Base-by-base conservation (phyloP, 2,797 vertebrate species). In the Morus bassanus region DNA sequence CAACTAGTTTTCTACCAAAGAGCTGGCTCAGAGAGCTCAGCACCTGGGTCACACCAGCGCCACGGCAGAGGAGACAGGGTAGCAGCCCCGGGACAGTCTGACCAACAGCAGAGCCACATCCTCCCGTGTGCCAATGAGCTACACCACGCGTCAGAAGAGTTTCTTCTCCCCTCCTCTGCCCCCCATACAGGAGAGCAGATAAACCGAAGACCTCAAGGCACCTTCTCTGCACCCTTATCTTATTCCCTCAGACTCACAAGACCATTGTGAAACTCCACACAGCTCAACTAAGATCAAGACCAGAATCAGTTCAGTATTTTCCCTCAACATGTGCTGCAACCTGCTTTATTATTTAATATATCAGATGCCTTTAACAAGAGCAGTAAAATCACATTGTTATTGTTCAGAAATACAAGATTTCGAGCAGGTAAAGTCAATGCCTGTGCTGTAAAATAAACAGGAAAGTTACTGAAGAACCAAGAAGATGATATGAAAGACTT, bases 61-160 rank as follows among this genome's bases (percentile, higher is more conserved):
- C 81, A 83, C 37, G 31, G 18, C 69, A 91, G 10, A 87, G 50
- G 23, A 59, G 30, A 51, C 8, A n/a, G 11, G 17, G 53, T 3
- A 60, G 61, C 37, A 84, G 53, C n/a, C 25, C 28, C 11, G 11
- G n/a, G 37, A 61, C 53, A 70, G 33, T 5, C 25, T 13, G 15
- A 39, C 39, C 59, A 70, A 27, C 33, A 82, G 48, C n/a, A 64
- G 9, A 48, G 9, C 14, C 6, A 2, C 35, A 53, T 48, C 56
- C 50, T 82, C 60, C 73, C 63, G 18, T 5, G 5, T 1, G 0
- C 17, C 54, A 24, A 3, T 1, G 19, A 87, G 41, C 68, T n/a
- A 50, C n/a, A 13, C 13, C 0, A 0, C 65, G 27, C 3, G 13
- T 27, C 23, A 43, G 8, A 33, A 31, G 33, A 84, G 43, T 7